Base-by-base conservation (phyloP, 1,140 invertebrate species). In the Lasioglossum albipes region DNA sequence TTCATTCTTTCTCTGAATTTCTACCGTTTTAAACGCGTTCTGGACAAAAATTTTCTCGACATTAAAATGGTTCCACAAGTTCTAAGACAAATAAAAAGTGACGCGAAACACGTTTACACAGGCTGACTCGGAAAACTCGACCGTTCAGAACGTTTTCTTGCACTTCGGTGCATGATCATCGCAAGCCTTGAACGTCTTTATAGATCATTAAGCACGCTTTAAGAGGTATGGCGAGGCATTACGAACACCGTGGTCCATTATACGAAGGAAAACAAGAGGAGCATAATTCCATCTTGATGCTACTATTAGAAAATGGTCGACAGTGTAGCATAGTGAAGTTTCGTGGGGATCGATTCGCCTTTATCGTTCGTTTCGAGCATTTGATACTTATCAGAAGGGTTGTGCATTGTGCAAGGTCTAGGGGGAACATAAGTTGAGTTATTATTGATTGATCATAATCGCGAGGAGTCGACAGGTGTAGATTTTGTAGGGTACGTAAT, bases 161-260 rank as follows among this genome's bases (percentile, higher is more conserved):
- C 7, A 7, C 18, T 59, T 6, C 20, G 18, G 20, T 7, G 18
- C 20, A n/a, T 20, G 57, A 59, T 59, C 57, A n/a, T n/a, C 57
- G n/a, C n/a, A n/a, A 20, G 18, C 20, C n/a, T 59, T n/a, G 20
- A 59, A n/a, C n/a, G 57, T 22, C 57, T 59, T 59, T 59, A 59
- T 59, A 59, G 57, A n/a, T n/a, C 57, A n/a, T 59, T 59, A 59
- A 59, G 18, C 57, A 59, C n/a, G 18, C 57, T 59, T 59, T 59
- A n/a, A 59, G 57, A 59, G 57, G 18, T n/a, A n/a, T 59, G 4
- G 57, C 20, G 20, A n/a, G n/a, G 20, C 18, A 59, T 59, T 20
- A 20, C 57, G 18, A n/a, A 59, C n/a, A 59, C 18, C 7, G 18
- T 59, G 2, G 7, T 20, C 57, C 57, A 59, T 59, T 59, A 59